Evolutionary conservation across 2,797 vertebrate species (phyloP).

Genomic region (Morus bassanus): DNA sequence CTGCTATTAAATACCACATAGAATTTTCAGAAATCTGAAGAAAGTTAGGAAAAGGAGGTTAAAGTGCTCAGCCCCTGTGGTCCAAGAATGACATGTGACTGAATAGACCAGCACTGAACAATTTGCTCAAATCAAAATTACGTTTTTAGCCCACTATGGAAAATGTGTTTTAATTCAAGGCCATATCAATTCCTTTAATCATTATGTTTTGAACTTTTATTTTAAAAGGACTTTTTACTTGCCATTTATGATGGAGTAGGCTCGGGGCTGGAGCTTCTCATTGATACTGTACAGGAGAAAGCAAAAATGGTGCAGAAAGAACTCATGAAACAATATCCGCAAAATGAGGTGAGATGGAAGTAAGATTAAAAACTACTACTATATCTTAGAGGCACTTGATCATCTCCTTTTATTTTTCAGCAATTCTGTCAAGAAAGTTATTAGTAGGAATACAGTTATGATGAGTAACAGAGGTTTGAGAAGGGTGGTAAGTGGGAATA

Average conservation of each 20-base stretch:
- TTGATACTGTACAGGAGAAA: conserved; percentile 75
- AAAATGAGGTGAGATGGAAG: conserved; percentile 71
- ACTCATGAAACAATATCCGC: conserved; percentile 72
- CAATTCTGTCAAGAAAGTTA: background rate
- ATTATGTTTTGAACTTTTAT: background rate
- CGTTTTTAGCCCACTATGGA: background rate
- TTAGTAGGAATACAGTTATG: background rate
- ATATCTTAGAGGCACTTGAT: background rate
- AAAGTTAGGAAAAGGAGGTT: background rate
- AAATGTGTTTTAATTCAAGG: background rate
- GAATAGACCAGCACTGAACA: background rate
- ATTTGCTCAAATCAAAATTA: background rate
- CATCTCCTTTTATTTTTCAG: background rate
- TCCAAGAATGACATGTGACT: background rate
- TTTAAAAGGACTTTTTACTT: conserved; percentile 49
- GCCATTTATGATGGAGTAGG: conserved; percentile 77
- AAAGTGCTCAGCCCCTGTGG: background rate
- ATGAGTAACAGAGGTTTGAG: background rate
- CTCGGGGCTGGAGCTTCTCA: conserved; percentile 78
- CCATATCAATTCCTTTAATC: background rate
- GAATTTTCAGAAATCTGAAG: background rate
- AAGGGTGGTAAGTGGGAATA: background rate
- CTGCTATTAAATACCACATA: background rate
- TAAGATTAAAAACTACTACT: background rate
- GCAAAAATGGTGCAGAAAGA: conserved; percentile 75